A percentile compares a stretch with the other conserved stretches of the same genome.
Conservation (phyloP, 2,888 invertebrate genomes). For the Priocnemis perturbator region DNA sequence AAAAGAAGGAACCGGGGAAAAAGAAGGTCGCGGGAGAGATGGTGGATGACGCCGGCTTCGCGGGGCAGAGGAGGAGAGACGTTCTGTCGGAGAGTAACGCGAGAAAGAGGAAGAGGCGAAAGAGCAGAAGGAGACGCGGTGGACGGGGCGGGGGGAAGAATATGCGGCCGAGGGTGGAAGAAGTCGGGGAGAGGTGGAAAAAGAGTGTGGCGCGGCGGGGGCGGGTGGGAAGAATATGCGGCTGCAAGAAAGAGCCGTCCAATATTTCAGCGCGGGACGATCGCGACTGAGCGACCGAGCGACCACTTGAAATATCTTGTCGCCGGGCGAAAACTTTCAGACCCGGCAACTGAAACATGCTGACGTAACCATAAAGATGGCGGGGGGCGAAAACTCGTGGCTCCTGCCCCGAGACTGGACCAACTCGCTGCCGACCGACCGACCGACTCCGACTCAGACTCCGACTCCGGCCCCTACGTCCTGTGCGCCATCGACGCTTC, state of each 20-base stretch:
- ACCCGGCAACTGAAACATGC: conserved; percentile 73
- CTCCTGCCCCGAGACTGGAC: conserved; percentile 10
- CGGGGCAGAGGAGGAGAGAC: conserved; percentile 18
- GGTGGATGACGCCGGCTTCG: conserved; percentile 48
- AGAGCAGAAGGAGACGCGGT: conserved; percentile 16
- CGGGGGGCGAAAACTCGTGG: conserved; percentile 45
- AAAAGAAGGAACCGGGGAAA: conserved; percentile 40
- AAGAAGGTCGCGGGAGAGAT: conserved; percentile 48
- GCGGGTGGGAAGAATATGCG: conserved; percentile 65
- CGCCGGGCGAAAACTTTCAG: conserved; percentile 73
- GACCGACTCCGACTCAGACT: no score
- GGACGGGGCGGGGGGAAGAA: conserved; percentile 33
- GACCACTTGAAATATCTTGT: conserved; percentile 75
- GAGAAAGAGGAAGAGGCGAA: conserved; percentile 14
- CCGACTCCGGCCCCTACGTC: conserved; percentile 39
- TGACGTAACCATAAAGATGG: conserved; percentile 74
- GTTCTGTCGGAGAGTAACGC: conserved; percentile 2
- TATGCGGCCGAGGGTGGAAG: conserved; percentile 37
- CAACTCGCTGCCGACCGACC: conserved; percentile 31
- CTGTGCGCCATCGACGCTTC: conserved; percentile 38
- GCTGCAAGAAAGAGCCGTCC: conserved; percentile 73
- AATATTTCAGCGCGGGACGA: conserved; percentile 73
- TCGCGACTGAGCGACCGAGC: conserved; percentile 64
- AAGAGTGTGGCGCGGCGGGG: conserved; percentile 19
- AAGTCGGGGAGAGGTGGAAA: conserved; percentile 23